Evolutionary conservation across 2,888 invertebrate species (phyloP).

Genomic region (Amiota communis): DNA sequence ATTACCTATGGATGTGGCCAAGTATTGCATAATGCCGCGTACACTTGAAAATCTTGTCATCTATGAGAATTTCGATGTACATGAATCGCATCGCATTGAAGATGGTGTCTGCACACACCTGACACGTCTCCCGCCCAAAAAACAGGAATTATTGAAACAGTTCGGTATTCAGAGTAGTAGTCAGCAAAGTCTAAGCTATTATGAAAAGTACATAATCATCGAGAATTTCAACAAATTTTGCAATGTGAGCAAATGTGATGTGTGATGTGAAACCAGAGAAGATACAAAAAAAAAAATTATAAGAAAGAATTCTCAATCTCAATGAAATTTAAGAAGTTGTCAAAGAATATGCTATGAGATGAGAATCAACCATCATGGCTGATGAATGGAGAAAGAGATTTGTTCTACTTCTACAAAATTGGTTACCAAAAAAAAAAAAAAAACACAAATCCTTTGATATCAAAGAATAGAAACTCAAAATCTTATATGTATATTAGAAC

Average conservation of each 20-base stretch:
- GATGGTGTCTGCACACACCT: slow-evolving; percentile 72
- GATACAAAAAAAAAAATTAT: neutral
- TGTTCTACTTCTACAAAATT: slow-evolving; percentile 8
- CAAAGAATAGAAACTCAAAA: neutral
- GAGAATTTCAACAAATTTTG: slow-evolving; percentile 74
- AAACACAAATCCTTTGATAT: too few species aligned
- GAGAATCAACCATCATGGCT: neutral
- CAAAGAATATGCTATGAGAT: neutral
- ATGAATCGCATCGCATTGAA: slow-evolving; percentile 72
- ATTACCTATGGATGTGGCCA: slow-evolving; percentile 39
- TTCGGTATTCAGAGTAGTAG: slow-evolving; percentile 74
- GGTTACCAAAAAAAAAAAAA: too few species aligned
- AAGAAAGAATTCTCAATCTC: too few species aligned
- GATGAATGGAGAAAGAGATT: slow-evolving; percentile 7
- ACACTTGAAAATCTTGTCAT: slow-evolving; percentile 69
- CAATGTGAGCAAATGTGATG: slow-evolving; percentile 71
- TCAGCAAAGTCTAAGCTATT: slow-evolving; percentile 72
- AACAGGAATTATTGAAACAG: slow-evolving; percentile 73
- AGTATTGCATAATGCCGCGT: slow-evolving; percentile 56
- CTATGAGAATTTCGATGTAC: slow-evolving; percentile 72
- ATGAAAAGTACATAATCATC: slow-evolving; percentile 73
- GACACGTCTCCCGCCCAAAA: slow-evolving; percentile 72
- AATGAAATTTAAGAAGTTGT: too few species aligned
- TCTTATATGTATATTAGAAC: slow-evolving; percentile 19
- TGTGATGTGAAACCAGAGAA: slow-evolving; percentile 32